These are phyloP conservation scores for Chionis minor DNA, from an alignment of 2,113 vertebrate species.

Conservation along the genomic window DNA sequence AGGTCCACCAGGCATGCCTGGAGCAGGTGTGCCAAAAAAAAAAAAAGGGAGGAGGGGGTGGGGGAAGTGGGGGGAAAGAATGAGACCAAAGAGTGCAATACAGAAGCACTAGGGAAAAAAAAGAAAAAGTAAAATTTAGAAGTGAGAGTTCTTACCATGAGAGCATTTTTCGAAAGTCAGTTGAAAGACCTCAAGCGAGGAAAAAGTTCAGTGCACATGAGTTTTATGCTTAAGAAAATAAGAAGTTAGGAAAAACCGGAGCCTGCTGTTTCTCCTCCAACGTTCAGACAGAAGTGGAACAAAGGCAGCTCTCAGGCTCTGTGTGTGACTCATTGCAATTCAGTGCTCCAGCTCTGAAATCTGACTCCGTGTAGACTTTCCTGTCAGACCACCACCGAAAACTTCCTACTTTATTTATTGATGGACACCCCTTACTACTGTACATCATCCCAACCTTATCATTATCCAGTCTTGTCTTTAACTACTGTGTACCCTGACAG, in stretches of 20 bases:
- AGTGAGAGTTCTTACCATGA: constrained; percentile 53
- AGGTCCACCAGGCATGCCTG: constrained; percentile 49
- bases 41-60: neutral
- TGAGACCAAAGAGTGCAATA: neutral
- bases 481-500: neutral
- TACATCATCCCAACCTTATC: neutral
- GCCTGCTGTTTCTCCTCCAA: constrained; percentile 53
- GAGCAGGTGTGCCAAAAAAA: constrained; percentile 28
- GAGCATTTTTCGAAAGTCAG: constrained; percentile 57
- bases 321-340: constrained; percentile 67
- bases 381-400: constrained; percentile 39
- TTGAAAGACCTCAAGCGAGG: neutral
- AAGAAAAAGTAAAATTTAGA: neutral
- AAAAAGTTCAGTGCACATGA: neutral
- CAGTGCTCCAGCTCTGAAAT: constrained; percentile 68
- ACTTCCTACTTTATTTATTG: constrained; percentile 18
- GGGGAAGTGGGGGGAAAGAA: neutral
- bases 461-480: neutral
- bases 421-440: neutral
- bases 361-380: constrained; percentile 57
- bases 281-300: constrained; percentile 67
- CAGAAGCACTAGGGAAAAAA: neutral
- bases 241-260: constrained; percentile 28
- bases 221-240: constrained; percentile 22
- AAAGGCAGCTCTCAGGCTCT: constrained; percentile 72